Base-by-base conservation (phyloP, 2,797 vertebrate genomes). In the Etheostoma nigrum region DNA sequence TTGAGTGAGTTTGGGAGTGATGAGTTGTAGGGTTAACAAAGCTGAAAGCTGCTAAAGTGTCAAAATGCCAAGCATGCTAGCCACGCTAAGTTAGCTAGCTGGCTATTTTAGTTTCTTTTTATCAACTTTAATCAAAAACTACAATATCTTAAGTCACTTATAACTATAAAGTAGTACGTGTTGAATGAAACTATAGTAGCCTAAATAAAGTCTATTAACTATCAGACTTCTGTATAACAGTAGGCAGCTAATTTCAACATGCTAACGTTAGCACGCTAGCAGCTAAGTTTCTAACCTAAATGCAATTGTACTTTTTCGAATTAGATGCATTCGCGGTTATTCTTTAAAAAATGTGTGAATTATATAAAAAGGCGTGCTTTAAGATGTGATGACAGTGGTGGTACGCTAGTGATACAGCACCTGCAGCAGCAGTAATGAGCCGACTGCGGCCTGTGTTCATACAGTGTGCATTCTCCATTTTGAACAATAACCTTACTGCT, bases 381-480 rank as follows among this genome's bases (percentile, higher is more conserved):
- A 15, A 25, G 5, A 0, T 23, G 45, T 44, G 51, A 10, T 36
- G 30, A 6, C 59, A 18, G 8, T 0, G 13, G 1, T 23, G 61
- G 25, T 51, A 1, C 19, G 2, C 8, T 21, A 0, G 6, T 0
- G 63, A 13, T 11, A 19, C 55, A 19, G 62, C 30, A 87, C 85
- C 86, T 89, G 84, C 86, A 74, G 73, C 8, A 72, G 82, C 85
- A 40, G 16, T 44, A 74, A 25, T 27, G 66, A 73, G 62, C 68
- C 1, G 62, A 82, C 85, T 65, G 92, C 87, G 94, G 95, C 94
- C 95, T 94, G 88, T 72, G 69, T 85, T 79, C 75, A 76, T 79
- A 77, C 70, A 89, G 60, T 83, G 94, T 95, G 93, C 93, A 93
- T 96, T 96, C 96, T 98, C 97, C 96, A 97, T 97, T 97, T 97